Evolutionary conservation across 2,888 invertebrate genomes (phyloP).

Genomic region (Cynaeus angustus): DNA sequence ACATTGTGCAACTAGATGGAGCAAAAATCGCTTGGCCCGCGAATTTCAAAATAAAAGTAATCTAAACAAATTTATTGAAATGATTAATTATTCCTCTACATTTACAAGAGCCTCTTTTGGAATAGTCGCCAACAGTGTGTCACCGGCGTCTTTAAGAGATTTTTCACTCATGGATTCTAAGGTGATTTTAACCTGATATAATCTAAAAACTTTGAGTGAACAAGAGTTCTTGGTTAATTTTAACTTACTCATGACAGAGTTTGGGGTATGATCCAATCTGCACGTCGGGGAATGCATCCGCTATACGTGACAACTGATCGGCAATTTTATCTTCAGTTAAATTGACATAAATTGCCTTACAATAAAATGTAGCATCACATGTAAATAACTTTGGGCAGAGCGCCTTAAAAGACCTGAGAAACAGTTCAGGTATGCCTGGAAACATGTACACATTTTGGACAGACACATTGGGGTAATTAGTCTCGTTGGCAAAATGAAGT

Average conservation of each 20-base stretch:
- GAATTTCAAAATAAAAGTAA: neutral
- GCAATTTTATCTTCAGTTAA: slow-evolving; percentile 72
- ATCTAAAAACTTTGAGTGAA: slow-evolving; percentile 63
- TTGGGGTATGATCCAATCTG: slow-evolving; percentile 75
- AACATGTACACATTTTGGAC: slow-evolving; percentile 80
- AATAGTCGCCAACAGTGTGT: slow-evolving; percentile 67
- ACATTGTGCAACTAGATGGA: no score
- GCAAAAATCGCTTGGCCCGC: neutral
- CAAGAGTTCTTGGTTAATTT: slow-evolving; percentile 6
- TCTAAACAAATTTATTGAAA: no score
- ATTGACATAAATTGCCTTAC: slow-evolving; percentile 70
- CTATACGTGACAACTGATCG: slow-evolving; percentile 67
- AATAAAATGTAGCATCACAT: slow-evolving; percentile 66
- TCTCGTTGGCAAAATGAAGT: slow-evolving; percentile 68
- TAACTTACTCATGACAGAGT: slow-evolving; percentile 68
- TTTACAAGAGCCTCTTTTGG: slow-evolving; percentile 62
- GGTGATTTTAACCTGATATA: slow-evolving; percentile 73
- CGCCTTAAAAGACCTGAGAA: slow-evolving; percentile 68
- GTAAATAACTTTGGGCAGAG: slow-evolving; percentile 68
- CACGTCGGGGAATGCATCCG: slow-evolving; percentile 72
- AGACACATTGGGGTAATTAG: slow-evolving; percentile 71
- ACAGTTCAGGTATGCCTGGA: slow-evolving; percentile 80
- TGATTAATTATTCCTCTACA: slow-evolving; percentile 6
- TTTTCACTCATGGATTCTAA: slow-evolving; percentile 71
- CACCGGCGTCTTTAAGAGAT: slow-evolving; percentile 67